These are phyloP conservation scores for Pteronura brasiliensis DNA, from an alignment of 2,113 vertebrate genomes.

Conservation along the genomic window DNA sequence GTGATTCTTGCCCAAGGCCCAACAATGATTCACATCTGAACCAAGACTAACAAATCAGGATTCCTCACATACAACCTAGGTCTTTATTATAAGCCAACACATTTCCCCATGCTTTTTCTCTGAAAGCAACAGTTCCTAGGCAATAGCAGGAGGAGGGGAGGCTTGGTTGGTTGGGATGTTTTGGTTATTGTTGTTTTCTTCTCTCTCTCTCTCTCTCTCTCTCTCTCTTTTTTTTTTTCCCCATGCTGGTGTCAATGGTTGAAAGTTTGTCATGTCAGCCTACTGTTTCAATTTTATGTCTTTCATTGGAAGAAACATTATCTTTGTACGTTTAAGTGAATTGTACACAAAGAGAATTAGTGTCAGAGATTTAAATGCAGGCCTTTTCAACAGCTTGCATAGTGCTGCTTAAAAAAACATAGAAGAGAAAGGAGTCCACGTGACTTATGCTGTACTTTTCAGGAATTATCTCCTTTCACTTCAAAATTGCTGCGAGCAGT, in stretches of 20 bases:
- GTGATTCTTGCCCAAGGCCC: background rate
- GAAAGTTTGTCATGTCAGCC: background rate
- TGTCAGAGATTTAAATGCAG: constrained; percentile 7
- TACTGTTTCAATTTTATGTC: constrained; percentile 34
- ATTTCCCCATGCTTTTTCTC: background rate
- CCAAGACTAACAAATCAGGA: background rate
- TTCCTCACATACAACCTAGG: background rate
- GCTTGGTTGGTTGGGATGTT: background rate
- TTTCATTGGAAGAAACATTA: constrained; percentile 2
- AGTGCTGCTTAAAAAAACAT: background rate
- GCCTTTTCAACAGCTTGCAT: background rate
- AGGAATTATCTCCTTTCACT: constrained; percentile 58
- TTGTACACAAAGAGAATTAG: background rate
- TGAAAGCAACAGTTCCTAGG: background rate
- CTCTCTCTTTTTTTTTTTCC: background rate
- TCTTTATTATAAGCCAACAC: background rate
- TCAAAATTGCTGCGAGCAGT: constrained; percentile 56
- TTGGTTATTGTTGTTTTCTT: background rate
- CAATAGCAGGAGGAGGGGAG: accelerated
- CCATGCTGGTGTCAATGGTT: background rate
- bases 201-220: background rate
- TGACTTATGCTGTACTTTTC: constrained; percentile 58
- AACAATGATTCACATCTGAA: background rate
- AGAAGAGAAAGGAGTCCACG: background rate
- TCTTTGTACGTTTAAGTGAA: constrained; percentile 22